Base-by-base conservation (phyloP, 2,797 vertebrate genomes). In the Pseudomugil tenellus region DNA sequence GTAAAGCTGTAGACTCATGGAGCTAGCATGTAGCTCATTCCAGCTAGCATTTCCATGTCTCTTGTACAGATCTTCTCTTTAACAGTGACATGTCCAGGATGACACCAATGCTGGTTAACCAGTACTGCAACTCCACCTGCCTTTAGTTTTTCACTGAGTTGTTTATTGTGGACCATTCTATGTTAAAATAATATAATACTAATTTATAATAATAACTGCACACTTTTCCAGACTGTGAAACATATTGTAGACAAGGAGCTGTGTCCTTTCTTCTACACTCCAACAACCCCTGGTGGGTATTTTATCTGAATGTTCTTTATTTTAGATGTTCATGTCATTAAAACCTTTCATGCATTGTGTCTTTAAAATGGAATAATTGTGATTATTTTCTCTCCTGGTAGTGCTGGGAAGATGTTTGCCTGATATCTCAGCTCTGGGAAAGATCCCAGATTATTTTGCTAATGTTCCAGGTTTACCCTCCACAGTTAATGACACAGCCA, bases 371-470 rank as follows among this genome's bases (percentile, higher is more conserved):
- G 19, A 68, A 62, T 46, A 54, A 2, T 48, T 32, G 23, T 53
- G 3, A 7, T 53, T 63, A 0, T 65, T 53, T 46, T 76, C 28
- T 54, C 2, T 17, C 0, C 13, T 63, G 9, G 55, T 73, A 97
- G 96, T 90, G 31, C 79, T 98, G 70, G 93, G 94, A 12, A 92
- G 96, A 55, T 96, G 94, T 88, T 86, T 93, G 74, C 96, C 83
- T 3, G 41, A 87, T 46, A 0, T 93, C 9, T 0, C 14, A 6
- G 35, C n/a, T 1, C 70, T 92, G 48, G 6, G 9, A 3, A 28
- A 34, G 0, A 37, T 91, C 25, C 81, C 88, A 0, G 0, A 0
- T 1, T 0, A 23, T 1, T 95, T 95, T 57, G 8, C 0, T 0
- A 0, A 21, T 0, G 0, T 92, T 19, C 59, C 62, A 0, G 83